Percentiles rank a stretch among this genome's conserved stretches.
phyloP scores from a whole-genome alignment of 2,888 invertebrate species.

The Anthophora plumipes region DNA sequence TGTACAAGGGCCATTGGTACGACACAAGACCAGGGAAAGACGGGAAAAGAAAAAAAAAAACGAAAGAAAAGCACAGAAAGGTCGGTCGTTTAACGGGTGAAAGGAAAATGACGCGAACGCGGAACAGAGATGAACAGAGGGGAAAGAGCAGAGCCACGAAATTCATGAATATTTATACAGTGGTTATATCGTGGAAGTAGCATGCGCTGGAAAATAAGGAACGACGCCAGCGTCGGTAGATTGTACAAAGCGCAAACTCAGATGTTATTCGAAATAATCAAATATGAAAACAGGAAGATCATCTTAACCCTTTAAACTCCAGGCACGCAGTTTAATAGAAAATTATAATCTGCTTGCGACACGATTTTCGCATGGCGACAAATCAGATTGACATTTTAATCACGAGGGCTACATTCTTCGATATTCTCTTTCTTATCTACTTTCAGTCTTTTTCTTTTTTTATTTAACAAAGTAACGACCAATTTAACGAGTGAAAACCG shows the following conservation, averaged over 20 bases:
- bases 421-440: too few species aligned
- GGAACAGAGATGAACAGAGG: constrained; percentile 51
- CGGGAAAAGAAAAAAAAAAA: constrained; percentile 36
- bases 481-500: too few species aligned
- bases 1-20: constrained; percentile 12
- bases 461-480: too few species aligned
- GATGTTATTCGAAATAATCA: not conserved
- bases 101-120: constrained; percentile 29
- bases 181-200: constrained; percentile 50
- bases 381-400: too few species aligned
- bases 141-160: constrained; percentile 48
- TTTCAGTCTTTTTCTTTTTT: too few species aligned
- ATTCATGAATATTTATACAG: constrained; percentile 77
- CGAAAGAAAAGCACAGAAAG: constrained; percentile 13
- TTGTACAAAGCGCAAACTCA: constrained; percentile 1
- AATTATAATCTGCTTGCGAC: too few species aligned
- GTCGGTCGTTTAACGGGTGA: constrained; percentile 28
- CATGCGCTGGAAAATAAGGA: constrained; percentile 28
- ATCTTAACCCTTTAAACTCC: too few species aligned
- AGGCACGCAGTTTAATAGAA: too few species aligned
- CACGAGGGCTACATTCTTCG: too few species aligned
- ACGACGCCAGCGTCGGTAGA: not conserved
- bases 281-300: not conserved
- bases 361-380: too few species aligned
- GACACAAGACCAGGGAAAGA: constrained; percentile 47